These are phyloP conservation scores for Dreissena rostriformis DNA, from an alignment of 1,140 invertebrate genomes.

Conservation along the genomic window DNA sequence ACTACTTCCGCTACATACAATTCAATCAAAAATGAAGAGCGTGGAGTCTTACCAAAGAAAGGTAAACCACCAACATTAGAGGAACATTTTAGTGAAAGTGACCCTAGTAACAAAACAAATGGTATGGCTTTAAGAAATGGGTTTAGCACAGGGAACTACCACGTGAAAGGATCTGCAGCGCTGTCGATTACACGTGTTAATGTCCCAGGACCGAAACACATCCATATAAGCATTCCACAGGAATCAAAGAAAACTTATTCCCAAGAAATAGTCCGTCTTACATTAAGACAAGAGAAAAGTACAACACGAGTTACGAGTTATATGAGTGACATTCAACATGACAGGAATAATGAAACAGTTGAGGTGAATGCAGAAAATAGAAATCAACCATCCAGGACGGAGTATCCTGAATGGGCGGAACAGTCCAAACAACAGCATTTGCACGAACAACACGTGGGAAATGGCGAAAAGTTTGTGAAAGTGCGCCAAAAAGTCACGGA, in stretches of 20 bases:
- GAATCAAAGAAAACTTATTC: slow-evolving; percentile 48
- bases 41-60: slow-evolving; percentile 36
- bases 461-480: too few relatives aligned
- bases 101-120: background rate
- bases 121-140: background rate
- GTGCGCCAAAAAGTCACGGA: too few relatives aligned
- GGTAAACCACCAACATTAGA: slow-evolving; percentile 40
- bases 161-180: background rate
- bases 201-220: slow-evolving; percentile 28
- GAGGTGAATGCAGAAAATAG: background rate
- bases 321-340: slow-evolving; percentile 61
- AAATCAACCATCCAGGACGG: background rate
- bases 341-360: slow-evolving; percentile 12
- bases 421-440: too few relatives aligned
- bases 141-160: background rate
- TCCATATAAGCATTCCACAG: slow-evolving; percentile 60
- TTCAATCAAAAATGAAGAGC: slow-evolving; percentile 22
- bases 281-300: slow-evolving; percentile 62
- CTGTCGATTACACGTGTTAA: slow-evolving; percentile 22
- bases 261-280: slow-evolving; percentile 59
- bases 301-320: slow-evolving; percentile 59
- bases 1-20: slow-evolving; percentile 55
- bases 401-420: too few relatives aligned
- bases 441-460: too few relatives aligned
- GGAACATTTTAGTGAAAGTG: slow-evolving; percentile 14